Percentiles rank a stretch among this genome's conserved stretches.
phyloP scores from a whole-genome alignment of 2,113 vertebrate species.

The Ariopsis seemanni region DNA sequence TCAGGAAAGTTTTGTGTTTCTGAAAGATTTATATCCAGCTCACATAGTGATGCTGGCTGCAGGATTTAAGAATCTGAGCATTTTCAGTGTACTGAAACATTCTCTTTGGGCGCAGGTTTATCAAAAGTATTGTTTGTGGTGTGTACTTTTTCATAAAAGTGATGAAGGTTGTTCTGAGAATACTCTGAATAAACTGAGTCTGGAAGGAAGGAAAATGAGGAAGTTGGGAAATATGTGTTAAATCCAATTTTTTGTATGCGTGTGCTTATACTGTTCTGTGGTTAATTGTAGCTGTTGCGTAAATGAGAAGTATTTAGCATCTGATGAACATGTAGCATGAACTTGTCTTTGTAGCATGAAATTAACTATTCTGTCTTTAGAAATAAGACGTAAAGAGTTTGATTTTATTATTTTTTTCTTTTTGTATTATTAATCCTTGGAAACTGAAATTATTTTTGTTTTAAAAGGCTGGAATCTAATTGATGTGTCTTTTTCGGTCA shows the following conservation, averaged over 20 bases:
- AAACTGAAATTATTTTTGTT: neutral
- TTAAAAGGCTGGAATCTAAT: neutral
- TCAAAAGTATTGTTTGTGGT: neutral
- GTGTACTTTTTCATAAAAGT: neutral
- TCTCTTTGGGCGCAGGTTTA: neutral
- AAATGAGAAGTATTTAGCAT: neutral
- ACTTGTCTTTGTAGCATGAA: neutral
- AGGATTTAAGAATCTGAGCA: neutral
- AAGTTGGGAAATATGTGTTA: slow-evolving; percentile 16
- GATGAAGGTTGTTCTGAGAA: neutral
- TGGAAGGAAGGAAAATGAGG: neutral
- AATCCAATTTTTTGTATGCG: neutral
- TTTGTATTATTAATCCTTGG: neutral
- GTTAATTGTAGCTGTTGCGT: neutral
- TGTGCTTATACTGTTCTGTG: neutral
- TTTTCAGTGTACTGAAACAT: neutral
- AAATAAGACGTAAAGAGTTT: neutral
- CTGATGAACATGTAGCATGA: neutral
- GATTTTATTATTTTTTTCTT: neutral
- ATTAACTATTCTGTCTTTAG: neutral
- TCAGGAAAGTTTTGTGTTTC: no score
- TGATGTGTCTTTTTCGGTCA: neutral
- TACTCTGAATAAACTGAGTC: neutral
- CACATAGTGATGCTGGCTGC: neutral
- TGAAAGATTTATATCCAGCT: neutral